A percentile compares a stretch with the other conserved stretches of the same genome.
Conservation (phyloP, 2,113 vertebrate genomes). For the Sceloporus undulatus region DNA sequence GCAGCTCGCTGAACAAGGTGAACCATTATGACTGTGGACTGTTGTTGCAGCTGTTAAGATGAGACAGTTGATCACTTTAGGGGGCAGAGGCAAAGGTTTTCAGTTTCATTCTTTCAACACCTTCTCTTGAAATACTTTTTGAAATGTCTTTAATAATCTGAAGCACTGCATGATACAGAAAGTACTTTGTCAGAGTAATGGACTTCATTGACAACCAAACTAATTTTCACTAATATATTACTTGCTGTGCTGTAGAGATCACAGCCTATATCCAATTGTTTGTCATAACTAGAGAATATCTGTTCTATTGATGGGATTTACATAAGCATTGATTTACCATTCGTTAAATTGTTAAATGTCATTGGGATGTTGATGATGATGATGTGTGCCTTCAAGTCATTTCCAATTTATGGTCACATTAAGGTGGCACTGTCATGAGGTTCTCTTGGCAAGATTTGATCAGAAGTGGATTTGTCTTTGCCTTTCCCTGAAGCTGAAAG, state of each 20-base stretch:
- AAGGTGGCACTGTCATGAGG: too few species aligned
- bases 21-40: background rate
- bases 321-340: too few species aligned
- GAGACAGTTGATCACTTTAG: background rate
- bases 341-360: too few species aligned
- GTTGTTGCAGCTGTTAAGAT: background rate
- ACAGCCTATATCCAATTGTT: background rate
- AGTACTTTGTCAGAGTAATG: constrained; percentile 18
- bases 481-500: too few species aligned
- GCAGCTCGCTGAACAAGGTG: background rate
- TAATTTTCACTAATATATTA: background rate
- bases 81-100: background rate
- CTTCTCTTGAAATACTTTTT: fast-evolving
- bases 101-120: fast-evolving
- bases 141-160: constrained; percentile 32
- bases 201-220: background rate
- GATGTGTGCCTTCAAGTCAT: too few species aligned
- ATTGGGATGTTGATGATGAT: too few species aligned
- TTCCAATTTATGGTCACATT: too few species aligned
- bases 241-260: background rate
- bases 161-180: constrained; percentile 10
- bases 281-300: background rate
- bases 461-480: too few species aligned
- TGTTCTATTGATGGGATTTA: background rate
- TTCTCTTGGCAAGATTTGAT: too few species aligned